Conservation (phyloP, 2,888 invertebrate species). For the Chymomyza amoena region DNA sequence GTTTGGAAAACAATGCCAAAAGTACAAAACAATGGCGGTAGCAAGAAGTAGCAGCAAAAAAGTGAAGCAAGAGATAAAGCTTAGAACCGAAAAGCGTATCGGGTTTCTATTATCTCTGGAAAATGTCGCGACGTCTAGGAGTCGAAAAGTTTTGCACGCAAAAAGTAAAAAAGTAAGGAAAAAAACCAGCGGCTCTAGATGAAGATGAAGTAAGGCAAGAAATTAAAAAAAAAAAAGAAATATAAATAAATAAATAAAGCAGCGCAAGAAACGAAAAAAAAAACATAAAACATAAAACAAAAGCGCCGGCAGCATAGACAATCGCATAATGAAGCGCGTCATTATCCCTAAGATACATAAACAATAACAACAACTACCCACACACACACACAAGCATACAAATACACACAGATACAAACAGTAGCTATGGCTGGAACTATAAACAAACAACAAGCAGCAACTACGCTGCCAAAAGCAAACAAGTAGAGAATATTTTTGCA, state of each 20-base stretch:
- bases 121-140: constrained; percentile 73
- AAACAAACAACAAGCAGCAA: constrained; percentile 14
- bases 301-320: constrained; percentile 38
- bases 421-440: constrained; percentile 13
- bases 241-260: constrained; percentile 24
- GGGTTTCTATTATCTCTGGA: constrained; percentile 69
- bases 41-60: constrained; percentile 11
- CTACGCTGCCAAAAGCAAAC: constrained; percentile 40
- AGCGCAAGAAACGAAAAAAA: constrained; percentile 20
- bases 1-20: constrained; percentile 58
- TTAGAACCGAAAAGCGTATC: constrained; percentile 72
- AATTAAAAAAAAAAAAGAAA: constrained; percentile 18
- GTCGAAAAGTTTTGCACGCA: constrained; percentile 66
- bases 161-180: constrained; percentile 37
- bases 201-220: not conserved
- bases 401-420: constrained; percentile 17
- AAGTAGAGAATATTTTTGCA: constrained; percentile 58
- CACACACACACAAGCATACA: not conserved
- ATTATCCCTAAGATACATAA: constrained; percentile 70
- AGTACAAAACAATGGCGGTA: constrained; percentile 43
- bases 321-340: constrained; percentile 71
- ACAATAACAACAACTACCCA: constrained; percentile 52
- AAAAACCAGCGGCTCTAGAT: not conserved
- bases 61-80: constrained; percentile 60
- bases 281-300: constrained; percentile 45